A percentile compares a stretch with the other conserved stretches of the same genome.
Conservation (phyloP, 1,140 invertebrate genomes). For the Matsumurasca onukii region DNA sequence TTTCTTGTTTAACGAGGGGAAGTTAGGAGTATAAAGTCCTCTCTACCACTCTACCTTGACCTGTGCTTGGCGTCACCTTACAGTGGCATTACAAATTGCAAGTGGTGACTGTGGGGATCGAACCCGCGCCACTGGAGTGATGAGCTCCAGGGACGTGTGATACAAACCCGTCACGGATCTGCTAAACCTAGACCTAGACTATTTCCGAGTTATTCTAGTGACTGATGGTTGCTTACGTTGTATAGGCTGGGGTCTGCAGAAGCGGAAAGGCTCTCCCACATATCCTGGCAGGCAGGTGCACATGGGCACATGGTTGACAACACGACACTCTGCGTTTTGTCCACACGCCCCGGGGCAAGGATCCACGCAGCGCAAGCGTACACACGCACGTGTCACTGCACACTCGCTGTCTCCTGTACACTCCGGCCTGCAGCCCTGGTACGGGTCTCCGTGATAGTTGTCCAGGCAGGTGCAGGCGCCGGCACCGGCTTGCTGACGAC, state of each 20-base stretch:
- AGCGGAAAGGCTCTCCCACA: slow-evolving; percentile 66
- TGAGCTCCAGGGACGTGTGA: too few species aligned
- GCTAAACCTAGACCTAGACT: too few species aligned
- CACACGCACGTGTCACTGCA: slow-evolving; percentile 65
- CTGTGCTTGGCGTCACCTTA: too few species aligned
- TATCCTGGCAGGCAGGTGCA: slow-evolving; percentile 70
- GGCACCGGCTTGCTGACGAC: slow-evolving; percentile 63
- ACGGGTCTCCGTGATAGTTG: slow-evolving; percentile 75
- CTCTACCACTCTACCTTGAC: too few species aligned
- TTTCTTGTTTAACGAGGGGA: too few species aligned
- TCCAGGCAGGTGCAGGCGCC: slow-evolving; percentile 68
- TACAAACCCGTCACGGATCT: too few species aligned
- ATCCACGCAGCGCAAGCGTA: slow-evolving; percentile 67
- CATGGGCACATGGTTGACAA: slow-evolving; percentile 67
- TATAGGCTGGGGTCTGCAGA: slow-evolving; percentile 57
- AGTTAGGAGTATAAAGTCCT: too few species aligned
- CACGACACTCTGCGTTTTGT: slow-evolving; percentile 69
- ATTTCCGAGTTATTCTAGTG: too few species aligned
- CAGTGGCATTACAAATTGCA: too few species aligned
- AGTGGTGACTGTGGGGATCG: too few species aligned
- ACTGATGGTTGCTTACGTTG: too few species aligned
- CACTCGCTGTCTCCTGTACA: slow-evolving; percentile 71
- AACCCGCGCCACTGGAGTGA: too few species aligned
- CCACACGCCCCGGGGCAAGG: slow-evolving; percentile 73
- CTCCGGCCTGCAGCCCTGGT: slow-evolving; percentile 71